Conservation (phyloP, 2,113 vertebrate genomes). For the Terrapene triunguis region DNA sequence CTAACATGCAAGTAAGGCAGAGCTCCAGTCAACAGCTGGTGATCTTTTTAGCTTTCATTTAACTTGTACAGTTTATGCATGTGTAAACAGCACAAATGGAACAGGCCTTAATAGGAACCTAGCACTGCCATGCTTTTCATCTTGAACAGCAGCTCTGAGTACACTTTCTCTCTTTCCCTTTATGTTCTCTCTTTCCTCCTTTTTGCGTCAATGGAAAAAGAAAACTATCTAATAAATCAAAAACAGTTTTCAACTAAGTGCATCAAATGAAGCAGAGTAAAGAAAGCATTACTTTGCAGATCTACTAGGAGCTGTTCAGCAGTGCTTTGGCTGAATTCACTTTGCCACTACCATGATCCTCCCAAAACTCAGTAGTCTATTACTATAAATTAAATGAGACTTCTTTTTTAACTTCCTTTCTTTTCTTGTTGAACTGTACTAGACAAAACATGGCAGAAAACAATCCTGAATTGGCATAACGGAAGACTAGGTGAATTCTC, state of each 20-base stretch:
- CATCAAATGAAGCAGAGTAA: background rate
- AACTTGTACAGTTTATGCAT: rapidly evolving
- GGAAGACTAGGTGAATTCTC: background rate
- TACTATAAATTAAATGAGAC: background rate
- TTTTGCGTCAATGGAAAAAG: background rate
- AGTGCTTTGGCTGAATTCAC: background rate
- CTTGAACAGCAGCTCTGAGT: background rate
- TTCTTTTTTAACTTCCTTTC: background rate
- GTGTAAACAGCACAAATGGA: background rate
- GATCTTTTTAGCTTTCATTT: background rate
- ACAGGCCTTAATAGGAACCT: background rate
- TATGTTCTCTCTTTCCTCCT: background rate
- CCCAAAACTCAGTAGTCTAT: background rate
- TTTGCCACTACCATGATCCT: background rate
- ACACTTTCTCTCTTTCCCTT: background rate
- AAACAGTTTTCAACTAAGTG: background rate
- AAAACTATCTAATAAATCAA: background rate
- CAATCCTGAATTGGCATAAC: background rate
- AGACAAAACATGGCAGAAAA: background rate
- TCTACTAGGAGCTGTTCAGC: background rate
- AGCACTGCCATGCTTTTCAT: background rate
- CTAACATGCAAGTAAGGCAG: background rate
- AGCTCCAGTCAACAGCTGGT: background rate
- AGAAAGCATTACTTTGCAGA: background rate
- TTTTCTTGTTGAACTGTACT: background rate